Percentiles rank a stretch among this genome's conserved stretches.
These are phyloP conservation scores for Chanos chanos DNA, from an alignment of 2,797 vertebrate species.

Conservation along the genomic window DNA sequence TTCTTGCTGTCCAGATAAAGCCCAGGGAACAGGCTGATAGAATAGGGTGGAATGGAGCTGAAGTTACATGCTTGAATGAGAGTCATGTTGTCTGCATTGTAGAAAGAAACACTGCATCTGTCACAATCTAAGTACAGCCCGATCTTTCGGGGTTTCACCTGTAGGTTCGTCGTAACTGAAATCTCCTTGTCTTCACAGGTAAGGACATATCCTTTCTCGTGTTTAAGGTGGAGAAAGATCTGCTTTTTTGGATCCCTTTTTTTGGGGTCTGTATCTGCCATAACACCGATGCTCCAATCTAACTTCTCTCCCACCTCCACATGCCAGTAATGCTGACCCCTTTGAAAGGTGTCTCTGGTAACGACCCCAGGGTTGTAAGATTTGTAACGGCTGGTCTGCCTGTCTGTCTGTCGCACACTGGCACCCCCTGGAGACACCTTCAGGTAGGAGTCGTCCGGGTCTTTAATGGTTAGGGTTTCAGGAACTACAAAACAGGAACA, in stretches of 20 bases:
- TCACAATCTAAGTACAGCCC: too few relatives aligned
- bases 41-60: too few relatives aligned
- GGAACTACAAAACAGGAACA: conserved; percentile 29
- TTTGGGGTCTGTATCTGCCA: conserved; percentile 9
- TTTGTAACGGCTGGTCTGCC: not conserved
- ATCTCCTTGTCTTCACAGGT: not conserved
- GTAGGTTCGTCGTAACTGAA: too few relatives aligned
- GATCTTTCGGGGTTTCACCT: too few relatives aligned
- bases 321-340: conserved; percentile 58
- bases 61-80: too few relatives aligned
- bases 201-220: not conserved
- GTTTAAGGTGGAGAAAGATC: not conserved
- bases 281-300: conserved; percentile 51
- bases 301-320: conserved; percentile 43
- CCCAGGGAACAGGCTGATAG: too few relatives aligned
- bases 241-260: not conserved
- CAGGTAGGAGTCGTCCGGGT: conserved; percentile 21
- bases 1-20: too few relatives aligned
- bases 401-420: conserved; percentile 26
- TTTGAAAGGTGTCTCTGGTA: conserved; percentile 27
- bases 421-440: conserved; percentile 25
- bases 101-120: too few relatives aligned
- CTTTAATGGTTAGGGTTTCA: conserved; percentile 25
- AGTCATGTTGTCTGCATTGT: too few relatives aligned
- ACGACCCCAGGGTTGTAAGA: conserved; percentile 34